Evolutionary conservation across 2,888 invertebrate genomes (phyloP).

Genomic region (Dromius quadrimaculatus): DNA sequence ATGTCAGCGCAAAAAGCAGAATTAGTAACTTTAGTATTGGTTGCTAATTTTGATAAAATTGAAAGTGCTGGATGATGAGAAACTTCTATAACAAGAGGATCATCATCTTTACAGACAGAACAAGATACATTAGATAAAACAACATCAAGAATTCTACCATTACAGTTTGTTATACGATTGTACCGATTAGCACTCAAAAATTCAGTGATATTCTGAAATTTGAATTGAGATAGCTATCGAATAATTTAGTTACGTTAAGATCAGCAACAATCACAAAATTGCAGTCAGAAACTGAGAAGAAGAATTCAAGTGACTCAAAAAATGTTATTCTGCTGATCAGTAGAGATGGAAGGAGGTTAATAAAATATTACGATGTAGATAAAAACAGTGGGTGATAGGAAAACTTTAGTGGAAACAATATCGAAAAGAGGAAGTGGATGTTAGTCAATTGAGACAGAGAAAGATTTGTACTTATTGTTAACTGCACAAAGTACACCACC

Average conservation of each 20-base stretch:
- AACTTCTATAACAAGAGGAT: not conserved
- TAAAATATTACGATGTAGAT: not conserved
- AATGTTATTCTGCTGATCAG: not conserved
- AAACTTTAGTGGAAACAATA: not conserved
- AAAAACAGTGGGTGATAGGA: not conserved
- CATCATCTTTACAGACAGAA: not conserved
- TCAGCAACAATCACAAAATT: slow-evolving; percentile 1
- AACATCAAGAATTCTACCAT: not conserved
- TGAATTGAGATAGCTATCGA: not conserved
- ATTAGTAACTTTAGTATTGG: too few relatives aligned
- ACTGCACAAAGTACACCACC: slow-evolving; percentile 1
- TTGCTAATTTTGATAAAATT: too few relatives aligned
- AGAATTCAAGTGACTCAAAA: not conserved
- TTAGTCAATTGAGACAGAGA: not conserved
- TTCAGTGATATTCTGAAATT: not conserved
- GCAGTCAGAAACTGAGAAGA: not conserved
- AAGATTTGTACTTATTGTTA: slow-evolving; percentile 9
- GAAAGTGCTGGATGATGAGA: not conserved
- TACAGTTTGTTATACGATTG: not conserved
- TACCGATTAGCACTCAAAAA: not conserved
- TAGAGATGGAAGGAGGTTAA: not conserved
- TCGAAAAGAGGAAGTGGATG: not conserved
- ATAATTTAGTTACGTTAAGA: not conserved
- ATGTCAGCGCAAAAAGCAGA: too few relatives aligned
- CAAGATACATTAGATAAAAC: not conserved